Conservation (phyloP, 2,888 invertebrate species). For the Dascillus cervinus region DNA sequence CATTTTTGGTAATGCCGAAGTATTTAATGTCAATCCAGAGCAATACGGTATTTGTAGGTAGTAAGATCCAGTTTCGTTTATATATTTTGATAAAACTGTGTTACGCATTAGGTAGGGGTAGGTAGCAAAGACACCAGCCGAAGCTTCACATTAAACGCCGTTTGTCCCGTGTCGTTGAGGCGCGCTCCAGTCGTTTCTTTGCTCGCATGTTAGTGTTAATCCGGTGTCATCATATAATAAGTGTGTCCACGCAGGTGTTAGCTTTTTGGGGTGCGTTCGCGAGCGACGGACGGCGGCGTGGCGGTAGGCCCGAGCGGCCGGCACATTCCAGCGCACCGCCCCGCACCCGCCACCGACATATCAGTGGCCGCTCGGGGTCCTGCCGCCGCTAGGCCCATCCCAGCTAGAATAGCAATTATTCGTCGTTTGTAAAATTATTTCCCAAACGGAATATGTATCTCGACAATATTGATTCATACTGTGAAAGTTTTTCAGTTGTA, state of each 20-base stretch:
- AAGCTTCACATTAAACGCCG: conserved; percentile 24
- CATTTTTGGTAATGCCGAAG: conserved; percentile 30
- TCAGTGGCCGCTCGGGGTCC: conserved; percentile 39
- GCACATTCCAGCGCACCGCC: conserved; percentile 30
- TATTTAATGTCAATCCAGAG: conserved; percentile 45
- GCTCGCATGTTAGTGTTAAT: conserved; percentile 15
- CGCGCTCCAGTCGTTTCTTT: conserved; percentile 17
- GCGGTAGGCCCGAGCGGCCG: conserved; percentile 28
- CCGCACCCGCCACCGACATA: conserved; percentile 36
- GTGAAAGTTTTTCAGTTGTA: conserved; percentile 44
- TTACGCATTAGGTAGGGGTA: conserved; percentile 36
- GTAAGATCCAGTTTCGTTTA: conserved; percentile 36
- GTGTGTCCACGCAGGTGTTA: conserved; percentile 6
- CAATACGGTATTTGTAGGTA: conserved; percentile 44
- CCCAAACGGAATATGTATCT: conserved; percentile 32
- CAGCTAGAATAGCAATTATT: conserved; percentile 23
- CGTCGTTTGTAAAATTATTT: conserved; percentile 38
- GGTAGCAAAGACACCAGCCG: conserved; percentile 27
- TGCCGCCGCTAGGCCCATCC: conserved; percentile 26
- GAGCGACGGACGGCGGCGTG: conserved; percentile 22
- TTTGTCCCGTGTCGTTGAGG: conserved; percentile 15
- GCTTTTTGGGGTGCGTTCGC: conserved; percentile 17
- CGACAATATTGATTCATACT: conserved; percentile 45
- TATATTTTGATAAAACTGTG: conserved; percentile 44
- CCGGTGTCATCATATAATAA: conserved; percentile 9